Evolutionary conservation across 2,888 invertebrate species (phyloP).

Genomic region (Antitype chi): DNA sequence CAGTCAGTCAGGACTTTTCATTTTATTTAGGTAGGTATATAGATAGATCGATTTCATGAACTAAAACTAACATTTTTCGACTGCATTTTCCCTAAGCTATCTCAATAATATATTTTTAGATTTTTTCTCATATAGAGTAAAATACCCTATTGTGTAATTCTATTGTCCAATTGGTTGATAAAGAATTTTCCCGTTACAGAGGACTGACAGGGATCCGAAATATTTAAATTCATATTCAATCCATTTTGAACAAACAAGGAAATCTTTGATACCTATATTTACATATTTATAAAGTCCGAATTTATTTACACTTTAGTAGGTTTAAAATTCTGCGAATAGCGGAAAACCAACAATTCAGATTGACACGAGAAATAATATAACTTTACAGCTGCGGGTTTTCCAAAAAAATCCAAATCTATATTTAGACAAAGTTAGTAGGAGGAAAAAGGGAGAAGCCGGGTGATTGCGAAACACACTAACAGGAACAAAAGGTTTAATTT

Average conservation of each 20-base stretch:
- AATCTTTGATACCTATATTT: background rate
- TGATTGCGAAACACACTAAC: no score
- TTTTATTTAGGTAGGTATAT: no score
- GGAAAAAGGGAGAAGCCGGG: background rate
- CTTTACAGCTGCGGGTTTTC: background rate
- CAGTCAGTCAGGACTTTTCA: no score
- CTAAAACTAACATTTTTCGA: no score
- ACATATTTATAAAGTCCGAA: background rate
- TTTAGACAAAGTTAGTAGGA: background rate
- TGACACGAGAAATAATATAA: background rate
- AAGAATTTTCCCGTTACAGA: constrained; percentile 16
- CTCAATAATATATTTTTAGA: no score
- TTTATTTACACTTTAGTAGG: constrained; percentile 10
- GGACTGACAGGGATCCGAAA: background rate
- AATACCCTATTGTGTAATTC: no score
- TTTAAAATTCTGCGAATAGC: background rate
- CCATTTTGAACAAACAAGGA: constrained; percentile 14
- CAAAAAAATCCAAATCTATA: background rate
- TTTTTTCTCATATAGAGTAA: no score
- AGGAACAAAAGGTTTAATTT: no score
- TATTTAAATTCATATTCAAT: constrained; percentile 1
- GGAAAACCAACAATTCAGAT: background rate
- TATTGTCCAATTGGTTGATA: background rate
- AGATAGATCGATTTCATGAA: no score
- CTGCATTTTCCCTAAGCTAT: no score